These are phyloP conservation scores for Myripristis murdjan DNA, from an alignment of 2,797 vertebrate species.

Conservation along the genomic window DNA sequence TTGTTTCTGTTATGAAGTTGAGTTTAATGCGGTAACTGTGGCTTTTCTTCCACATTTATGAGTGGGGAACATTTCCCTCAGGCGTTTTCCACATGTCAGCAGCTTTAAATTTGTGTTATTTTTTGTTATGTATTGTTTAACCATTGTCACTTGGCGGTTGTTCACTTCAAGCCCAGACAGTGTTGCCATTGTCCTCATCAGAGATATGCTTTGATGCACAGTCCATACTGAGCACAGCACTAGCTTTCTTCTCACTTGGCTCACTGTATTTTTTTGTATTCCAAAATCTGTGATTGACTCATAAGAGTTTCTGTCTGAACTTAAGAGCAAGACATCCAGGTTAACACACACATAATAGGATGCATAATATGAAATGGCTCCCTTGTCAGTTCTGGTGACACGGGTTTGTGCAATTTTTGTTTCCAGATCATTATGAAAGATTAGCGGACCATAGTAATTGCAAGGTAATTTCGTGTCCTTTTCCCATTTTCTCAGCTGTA, in stretches of 20 bases:
- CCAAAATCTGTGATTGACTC: constrained; percentile 7
- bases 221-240: neutral
- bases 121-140: constrained; percentile 31
- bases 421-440: constrained; percentile 42
- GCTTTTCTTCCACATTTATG: constrained; percentile 24
- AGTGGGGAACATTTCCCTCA: constrained; percentile 16
- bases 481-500: constrained; percentile 34
- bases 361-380: constrained; percentile 15
- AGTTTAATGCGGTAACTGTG: constrained; percentile 34
- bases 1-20: constrained; percentile 10
- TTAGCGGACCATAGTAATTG: constrained; percentile 32
- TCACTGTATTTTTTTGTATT: no score
- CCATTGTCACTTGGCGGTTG: constrained; percentile 33
- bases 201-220: no score
- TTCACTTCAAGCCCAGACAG: neutral
- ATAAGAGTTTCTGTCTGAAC: neutral
- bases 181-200: neutral
- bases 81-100: constrained; percentile 42
- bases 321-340: neutral
- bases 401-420: constrained; percentile 21
- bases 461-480: constrained; percentile 43
- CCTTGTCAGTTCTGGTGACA: constrained; percentile 8
- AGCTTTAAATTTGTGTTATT: constrained; percentile 25
- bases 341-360: constrained; percentile 13
- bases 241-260: no score